Conservation (phyloP, 2,113 vertebrate genomes). For the Uria lomvia region DNA sequence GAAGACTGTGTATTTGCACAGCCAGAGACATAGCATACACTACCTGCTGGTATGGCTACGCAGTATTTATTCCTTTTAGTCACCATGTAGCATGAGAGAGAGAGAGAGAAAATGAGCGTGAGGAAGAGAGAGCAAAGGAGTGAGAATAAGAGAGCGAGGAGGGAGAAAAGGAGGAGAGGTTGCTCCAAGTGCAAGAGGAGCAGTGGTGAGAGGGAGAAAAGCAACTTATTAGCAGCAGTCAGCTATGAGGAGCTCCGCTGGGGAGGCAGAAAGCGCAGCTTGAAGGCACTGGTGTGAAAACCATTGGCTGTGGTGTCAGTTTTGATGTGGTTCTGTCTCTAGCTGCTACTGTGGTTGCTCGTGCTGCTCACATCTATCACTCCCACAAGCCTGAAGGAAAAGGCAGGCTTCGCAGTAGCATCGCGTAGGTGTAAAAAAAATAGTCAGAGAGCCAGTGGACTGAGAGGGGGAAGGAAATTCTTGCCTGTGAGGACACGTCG, state of each 20-base stretch:
- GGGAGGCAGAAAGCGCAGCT: not conserved
- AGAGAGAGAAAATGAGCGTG: not conserved
- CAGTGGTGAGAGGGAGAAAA: accelerated
- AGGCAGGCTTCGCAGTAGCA: not conserved
- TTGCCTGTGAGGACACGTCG: not conserved
- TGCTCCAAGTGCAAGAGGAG: not conserved
- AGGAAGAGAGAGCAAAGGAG: not conserved
- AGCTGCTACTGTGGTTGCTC: not conserved
- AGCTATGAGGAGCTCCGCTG: not conserved
- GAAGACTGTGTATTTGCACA: not conserved
- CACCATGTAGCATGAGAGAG: not conserved
- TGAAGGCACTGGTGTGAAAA: not conserved
- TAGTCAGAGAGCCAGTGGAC: not conserved
- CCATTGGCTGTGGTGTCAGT: not conserved
- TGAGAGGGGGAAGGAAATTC: not conserved
- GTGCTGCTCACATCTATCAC: not conserved
- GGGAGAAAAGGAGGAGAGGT: not conserved
- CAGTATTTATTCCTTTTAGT: not conserved
- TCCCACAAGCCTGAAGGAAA: not conserved
- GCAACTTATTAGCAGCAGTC: not conserved
- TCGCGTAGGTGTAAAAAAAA: not conserved
- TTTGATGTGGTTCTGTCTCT: not conserved
- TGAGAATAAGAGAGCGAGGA: not conserved
- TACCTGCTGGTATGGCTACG: not conserved
- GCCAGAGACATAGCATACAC: not conserved